phyloP scores from a whole-genome alignment of 2,888 invertebrate species.

The Cremastinae sp. region DNA sequence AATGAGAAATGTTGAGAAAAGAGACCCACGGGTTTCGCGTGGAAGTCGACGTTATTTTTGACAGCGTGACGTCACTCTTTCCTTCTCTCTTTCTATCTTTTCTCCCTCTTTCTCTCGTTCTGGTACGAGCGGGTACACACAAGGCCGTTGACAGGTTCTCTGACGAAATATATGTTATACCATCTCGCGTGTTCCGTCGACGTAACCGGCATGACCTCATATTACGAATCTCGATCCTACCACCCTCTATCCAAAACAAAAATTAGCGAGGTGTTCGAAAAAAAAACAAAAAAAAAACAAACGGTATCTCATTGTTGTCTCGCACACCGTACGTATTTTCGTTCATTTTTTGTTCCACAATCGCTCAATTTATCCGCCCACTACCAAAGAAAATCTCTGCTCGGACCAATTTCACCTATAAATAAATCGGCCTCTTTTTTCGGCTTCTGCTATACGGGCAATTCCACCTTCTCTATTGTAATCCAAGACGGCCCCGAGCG shows the following conservation, averaged over 20 bases:
- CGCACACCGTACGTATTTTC: not conserved
- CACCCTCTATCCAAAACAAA: constrained; percentile 3
- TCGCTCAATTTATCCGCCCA: constrained; percentile 31
- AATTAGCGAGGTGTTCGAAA: not conserved
- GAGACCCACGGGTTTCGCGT: constrained; percentile 58
- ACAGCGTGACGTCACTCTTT: constrained; percentile 69
- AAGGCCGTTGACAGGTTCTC: constrained; percentile 68
- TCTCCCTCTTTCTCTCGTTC: constrained; percentile 41
- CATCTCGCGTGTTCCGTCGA: constrained; percentile 50
- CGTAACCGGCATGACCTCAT: constrained; percentile 62
- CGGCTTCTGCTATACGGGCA: constrained; percentile 16
- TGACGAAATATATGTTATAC: constrained; percentile 66
- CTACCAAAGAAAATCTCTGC: constrained; percentile 45
- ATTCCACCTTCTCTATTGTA: constrained; percentile 23
- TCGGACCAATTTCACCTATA: constrained; percentile 47
- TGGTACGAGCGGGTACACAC: constrained; percentile 57
- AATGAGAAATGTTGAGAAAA: constrained; percentile 36
- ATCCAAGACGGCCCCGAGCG: constrained; percentile 4
- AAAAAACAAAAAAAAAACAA: constrained; percentile 8
- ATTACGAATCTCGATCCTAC: constrained; percentile 46
- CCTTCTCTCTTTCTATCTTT: constrained; percentile 17
- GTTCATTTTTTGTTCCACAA: constrained; percentile 5
- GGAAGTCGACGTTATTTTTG: constrained; percentile 71
- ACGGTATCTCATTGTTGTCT: constrained; percentile 3
- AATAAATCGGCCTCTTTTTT: constrained; percentile 55